These are phyloP conservation scores for Caenorhabditis becei DNA, from an alignment of 2,888 invertebrate genomes.

Conservation along the genomic window DNA sequence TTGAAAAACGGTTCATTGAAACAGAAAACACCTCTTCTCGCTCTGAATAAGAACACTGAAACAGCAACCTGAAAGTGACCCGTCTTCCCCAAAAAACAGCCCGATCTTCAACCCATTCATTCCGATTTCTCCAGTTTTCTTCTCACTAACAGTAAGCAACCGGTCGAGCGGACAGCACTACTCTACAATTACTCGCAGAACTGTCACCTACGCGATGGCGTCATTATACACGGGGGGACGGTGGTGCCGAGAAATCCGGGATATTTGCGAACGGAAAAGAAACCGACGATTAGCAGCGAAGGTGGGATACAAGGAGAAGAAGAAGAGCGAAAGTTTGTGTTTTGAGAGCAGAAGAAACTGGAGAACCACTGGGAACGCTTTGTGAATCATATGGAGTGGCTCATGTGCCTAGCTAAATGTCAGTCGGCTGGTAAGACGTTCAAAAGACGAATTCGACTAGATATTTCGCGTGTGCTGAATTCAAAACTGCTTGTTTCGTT, in stretches of 20 bases:
- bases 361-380: too few relatives aligned
- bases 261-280: not conserved
- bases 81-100: too few relatives aligned
- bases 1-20: not conserved
- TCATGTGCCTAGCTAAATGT: too few relatives aligned
- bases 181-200: slow-evolving; percentile 12
- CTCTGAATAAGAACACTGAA: not conserved
- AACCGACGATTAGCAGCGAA: slow-evolving; percentile 1
- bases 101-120: not conserved
- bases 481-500: too few relatives aligned
- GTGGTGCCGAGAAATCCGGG: slow-evolving; percentile 6
- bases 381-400: too few relatives aligned
- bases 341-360: not conserved
- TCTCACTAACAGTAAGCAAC: not conserved
- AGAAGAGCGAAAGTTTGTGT: not conserved
- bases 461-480: too few relatives aligned
- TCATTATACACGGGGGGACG: slow-evolving; percentile 7
- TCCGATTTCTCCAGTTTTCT: not conserved
- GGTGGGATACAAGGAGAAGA: not conserved
- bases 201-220: slow-evolving; percentile 7
- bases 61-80: not conserved
- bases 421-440: too few relatives aligned
- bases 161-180: not conserved
- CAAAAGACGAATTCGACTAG: too few relatives aligned
- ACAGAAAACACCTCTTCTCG: not conserved